Base-by-base conservation (phyloP, 2,888 invertebrate species). In the Homarus gammarus region DNA sequence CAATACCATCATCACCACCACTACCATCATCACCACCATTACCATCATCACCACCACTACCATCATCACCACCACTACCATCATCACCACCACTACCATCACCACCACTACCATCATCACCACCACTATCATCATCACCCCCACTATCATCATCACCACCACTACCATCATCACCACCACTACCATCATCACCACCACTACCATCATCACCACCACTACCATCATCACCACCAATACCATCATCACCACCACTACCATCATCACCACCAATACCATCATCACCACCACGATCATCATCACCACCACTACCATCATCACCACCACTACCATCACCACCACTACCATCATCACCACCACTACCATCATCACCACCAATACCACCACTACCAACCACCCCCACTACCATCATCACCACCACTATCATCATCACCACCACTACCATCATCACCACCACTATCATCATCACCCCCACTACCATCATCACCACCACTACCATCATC, bases 241-340 rank as follows among this genome's bases (percentile, higher is more conserved):
- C 61, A 56, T n/a, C 61, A 56, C n/a, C 61, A 56, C 61, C 61
- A 56, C 61, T n/a, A 56, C n/a, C n/a, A n/a, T n/a, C n/a, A 56
- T 1, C 61, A 56, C 61, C 61, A 56, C 61, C 61, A 56, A 15
- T 56, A 0, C 61, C 56, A 15, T 31, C 31, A 31, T 31, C 31
- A 31, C 31, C 31, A 31, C 31, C 31, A 31, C 31, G 15, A n/a
- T 61, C 56, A 15, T n/a, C 61, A 15, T 56, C 56, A n/a, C 18
- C 56, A 56, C 56, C 61, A 56, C 61, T 18, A 15, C 61, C n/a
- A n/a, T 18, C 61, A n/a, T 56, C 61, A 56, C 61, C 61, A 56
- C n/a, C 15, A 15, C 61, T 18, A 1, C n/a, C n/a, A n/a, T 56
- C 61, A 56, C n/a, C 61, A 56, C 61, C 15, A 18, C n/a, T 61